Percentiles rank a stretch among this genome's conserved stretches.
Evolutionary conservation across 2,797 vertebrate genomes (phyloP).

Genomic region (Tapera naevia): DNA sequence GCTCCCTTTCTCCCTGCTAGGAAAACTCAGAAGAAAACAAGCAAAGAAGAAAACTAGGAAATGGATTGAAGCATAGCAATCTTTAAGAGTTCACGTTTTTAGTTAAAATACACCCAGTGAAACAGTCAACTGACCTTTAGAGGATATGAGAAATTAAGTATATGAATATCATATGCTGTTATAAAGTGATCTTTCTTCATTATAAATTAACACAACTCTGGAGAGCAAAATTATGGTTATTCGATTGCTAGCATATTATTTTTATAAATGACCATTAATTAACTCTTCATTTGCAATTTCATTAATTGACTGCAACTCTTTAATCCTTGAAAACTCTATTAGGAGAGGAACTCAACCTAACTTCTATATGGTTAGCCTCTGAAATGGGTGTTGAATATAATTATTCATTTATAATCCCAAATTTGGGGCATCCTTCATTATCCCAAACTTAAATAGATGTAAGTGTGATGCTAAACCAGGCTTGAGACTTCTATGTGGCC

Average conservation of each 20-base stretch:
- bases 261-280: not conserved
- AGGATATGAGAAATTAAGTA: not conserved
- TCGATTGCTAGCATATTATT: not conserved
- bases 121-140: not conserved
- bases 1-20: not conserved
- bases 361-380: not conserved
- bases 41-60: conserved; percentile 15
- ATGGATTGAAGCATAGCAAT: not conserved
- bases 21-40: not conserved
- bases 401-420: not conserved
- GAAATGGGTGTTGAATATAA: not conserved
- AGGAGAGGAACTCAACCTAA: not conserved
- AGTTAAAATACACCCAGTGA: not conserved
- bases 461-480: accelerated
- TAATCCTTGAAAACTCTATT: not conserved
- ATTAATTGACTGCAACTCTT: not conserved
- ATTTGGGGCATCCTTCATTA: not conserved
- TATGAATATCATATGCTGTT: not conserved
- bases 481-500: not conserved
- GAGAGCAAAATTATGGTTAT: not conserved
- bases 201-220: not conserved
- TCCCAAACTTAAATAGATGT: not conserved
- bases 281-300: not conserved
- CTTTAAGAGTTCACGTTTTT: not conserved
- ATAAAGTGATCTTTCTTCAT: not conserved